phyloP scores from a whole-genome alignment of 1,140 invertebrate genomes.

The Caerostris darwini region DNA sequence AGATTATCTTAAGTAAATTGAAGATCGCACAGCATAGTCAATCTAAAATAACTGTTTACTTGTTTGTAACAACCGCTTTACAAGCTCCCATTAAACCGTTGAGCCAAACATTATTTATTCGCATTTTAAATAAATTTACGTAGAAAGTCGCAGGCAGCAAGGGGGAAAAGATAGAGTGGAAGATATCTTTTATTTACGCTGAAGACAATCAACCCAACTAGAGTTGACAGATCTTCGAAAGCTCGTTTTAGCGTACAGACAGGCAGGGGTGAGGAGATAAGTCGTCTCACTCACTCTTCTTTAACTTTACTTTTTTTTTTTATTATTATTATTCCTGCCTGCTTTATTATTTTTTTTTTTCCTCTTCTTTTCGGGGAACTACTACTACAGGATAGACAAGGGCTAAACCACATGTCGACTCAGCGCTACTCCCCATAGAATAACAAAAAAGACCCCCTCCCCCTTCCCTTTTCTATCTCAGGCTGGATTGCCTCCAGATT shows the following conservation, averaged over 20 bases:
- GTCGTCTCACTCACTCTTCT: conserved; percentile 32
- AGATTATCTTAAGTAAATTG: too few relatives aligned
- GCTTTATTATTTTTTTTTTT: not conserved
- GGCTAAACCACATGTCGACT: conserved; percentile 77
- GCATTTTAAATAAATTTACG: too few relatives aligned
- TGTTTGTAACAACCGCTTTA: not conserved
- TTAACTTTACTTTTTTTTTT: not conserved
- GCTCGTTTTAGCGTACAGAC: not conserved
- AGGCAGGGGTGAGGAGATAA: conserved; percentile 47
- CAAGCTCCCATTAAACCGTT: not conserved
- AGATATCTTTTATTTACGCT: conserved; percentile 22
- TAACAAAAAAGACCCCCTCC: conserved; percentile 62
- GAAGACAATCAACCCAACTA: conserved; percentile 37
- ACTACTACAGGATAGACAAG: conserved; percentile 54
- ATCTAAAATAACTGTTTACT: too few relatives aligned
- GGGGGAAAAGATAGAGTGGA: not conserved
- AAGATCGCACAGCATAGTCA: too few relatives aligned
- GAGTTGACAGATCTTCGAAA: conserved; percentile 47
- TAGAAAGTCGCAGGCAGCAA: not conserved
- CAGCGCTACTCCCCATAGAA: conserved; percentile 61
- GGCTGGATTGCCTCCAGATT: conserved; percentile 56
- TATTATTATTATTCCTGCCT: too few relatives aligned
- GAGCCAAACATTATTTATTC: too few relatives aligned
- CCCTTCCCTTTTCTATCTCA: not conserved
- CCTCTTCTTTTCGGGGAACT: not conserved